Evolutionary conservation across 2,113 vertebrate species (phyloP), one percentile per base, ranked within the genome.

Genomic region (Ailurus styani): DNA sequence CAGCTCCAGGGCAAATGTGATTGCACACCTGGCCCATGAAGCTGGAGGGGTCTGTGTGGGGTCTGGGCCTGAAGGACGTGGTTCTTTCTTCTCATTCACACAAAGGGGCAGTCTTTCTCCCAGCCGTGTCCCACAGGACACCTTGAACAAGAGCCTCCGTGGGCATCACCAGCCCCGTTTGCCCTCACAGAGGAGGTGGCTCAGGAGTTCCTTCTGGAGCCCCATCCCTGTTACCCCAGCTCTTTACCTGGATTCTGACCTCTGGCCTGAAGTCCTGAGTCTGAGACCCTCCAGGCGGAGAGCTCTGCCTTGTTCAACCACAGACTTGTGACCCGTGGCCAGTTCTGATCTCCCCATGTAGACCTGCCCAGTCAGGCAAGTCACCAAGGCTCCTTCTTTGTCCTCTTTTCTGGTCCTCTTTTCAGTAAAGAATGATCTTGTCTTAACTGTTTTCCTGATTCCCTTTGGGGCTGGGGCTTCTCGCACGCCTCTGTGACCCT

Each of bases 111-210:
- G 25, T 50, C 3, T 54, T 18, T 86, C 29, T 57, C 54, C 14
- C 57, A 34, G 50, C 34, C 3, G 0, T 13, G 29, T 37, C 62
- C 73, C 42, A 13, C 0, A 0, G 9, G 23, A 3, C 0, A 0
- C 52, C 47, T 81, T 15, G 68, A n/a, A 10, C 2, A 21, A 37
- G 66, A 87, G 17, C 42, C 23, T 81, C 72, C 54, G 0, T 72
- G 62, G 37, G 18, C 21, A 15, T 54, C 25, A 3, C 14, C 47
- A 47, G 2, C 40, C 64, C 50, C 8, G 31, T 5, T 68, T 64
- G 15, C 14, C 20, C 21, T 79, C 25, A 47, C 4, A 57, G 10
- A 70, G 57, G 6, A 34, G 55, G 45, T 10, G 5, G 23, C 45
- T 14, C 25, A 4, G 72, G 72, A 5, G 23, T 21, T 20, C 68